phyloP scores from a whole-genome alignment of 2,113 vertebrate genomes.

The Mormoops blainvillei region DNA sequence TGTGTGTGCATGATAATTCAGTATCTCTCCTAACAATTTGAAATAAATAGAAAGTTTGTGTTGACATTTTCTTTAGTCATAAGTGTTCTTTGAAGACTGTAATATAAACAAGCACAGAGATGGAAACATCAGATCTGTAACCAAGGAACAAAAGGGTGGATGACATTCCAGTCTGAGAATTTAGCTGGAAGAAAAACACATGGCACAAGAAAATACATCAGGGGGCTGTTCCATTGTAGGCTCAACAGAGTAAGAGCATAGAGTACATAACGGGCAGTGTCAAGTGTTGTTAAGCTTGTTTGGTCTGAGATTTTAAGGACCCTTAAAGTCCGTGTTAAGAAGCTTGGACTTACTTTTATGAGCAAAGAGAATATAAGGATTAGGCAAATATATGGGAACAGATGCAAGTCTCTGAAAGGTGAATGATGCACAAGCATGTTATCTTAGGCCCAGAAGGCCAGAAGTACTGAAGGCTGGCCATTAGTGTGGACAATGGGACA shows the following conservation, averaged over 20 bases:
- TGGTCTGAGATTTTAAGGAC: neutral
- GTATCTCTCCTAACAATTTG: conserved; percentile 45
- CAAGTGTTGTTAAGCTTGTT: neutral
- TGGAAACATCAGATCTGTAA: conserved; percentile 23
- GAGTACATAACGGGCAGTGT: neutral
- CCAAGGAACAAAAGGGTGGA: neutral
- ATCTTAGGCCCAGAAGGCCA: neutral
- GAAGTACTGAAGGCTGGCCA: neutral
- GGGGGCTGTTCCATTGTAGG: neutral
- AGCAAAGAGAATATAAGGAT: neutral
- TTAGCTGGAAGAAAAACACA: neutral
- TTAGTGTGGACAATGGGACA: neutral
- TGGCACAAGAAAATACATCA: neutral
- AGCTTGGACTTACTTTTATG: neutral
- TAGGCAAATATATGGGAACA: neutral
- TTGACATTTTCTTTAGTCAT: conserved; percentile 19
- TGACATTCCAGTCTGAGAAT: neutral
- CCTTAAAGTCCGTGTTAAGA: neutral
- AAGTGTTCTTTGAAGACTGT: conserved; percentile 12
- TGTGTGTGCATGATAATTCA: conserved; percentile 58
- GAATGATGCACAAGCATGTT: neutral
- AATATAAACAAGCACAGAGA: conserved; percentile 14
- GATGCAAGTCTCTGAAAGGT: neutral
- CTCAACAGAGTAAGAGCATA: neutral
- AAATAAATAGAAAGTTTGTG: conserved; percentile 66